These are phyloP conservation scores for Anthoscopus minutus DNA, from an alignment of 2,113 vertebrate genomes.

Conservation along the genomic window DNA sequence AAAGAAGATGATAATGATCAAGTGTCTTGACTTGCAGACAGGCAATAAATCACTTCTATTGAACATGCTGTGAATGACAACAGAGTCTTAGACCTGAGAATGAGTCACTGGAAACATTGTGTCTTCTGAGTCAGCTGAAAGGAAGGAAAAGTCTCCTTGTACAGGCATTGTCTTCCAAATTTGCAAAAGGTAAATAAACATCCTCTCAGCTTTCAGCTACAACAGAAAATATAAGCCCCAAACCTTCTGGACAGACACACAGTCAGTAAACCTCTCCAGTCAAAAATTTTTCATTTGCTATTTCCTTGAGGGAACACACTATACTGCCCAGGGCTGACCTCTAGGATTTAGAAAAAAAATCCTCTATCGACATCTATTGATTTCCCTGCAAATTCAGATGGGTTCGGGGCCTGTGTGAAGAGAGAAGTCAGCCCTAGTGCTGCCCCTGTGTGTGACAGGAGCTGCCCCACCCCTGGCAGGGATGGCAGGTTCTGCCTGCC, in stretches of 20 bases:
- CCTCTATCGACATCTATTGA: background rate
- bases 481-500: background rate
- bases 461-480: background rate
- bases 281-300: accelerated
- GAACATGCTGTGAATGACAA: constrained; percentile 9
- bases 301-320: background rate
- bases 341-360: background rate
- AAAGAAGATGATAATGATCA: constrained; percentile 37
- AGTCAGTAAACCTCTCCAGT: background rate
- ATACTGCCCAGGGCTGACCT: background rate
- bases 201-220: background rate
- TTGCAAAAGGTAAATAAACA: background rate
- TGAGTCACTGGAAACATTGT: background rate
- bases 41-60: constrained; percentile 47
- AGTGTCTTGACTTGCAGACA: constrained; percentile 25
- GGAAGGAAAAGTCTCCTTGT: background rate
- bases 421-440: background rate
- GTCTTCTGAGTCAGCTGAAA: background rate
- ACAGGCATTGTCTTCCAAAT: background rate
- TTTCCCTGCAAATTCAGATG: background rate
- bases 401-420: background rate
- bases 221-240: background rate
- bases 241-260: background rate
- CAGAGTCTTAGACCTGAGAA: background rate
- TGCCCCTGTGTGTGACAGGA: accelerated